Percentiles rank a stretch among this genome's conserved stretches.
These are phyloP conservation scores for Lophotis ruficrista DNA, from an alignment of 2,113 vertebrate genomes.

Conservation along the genomic window DNA sequence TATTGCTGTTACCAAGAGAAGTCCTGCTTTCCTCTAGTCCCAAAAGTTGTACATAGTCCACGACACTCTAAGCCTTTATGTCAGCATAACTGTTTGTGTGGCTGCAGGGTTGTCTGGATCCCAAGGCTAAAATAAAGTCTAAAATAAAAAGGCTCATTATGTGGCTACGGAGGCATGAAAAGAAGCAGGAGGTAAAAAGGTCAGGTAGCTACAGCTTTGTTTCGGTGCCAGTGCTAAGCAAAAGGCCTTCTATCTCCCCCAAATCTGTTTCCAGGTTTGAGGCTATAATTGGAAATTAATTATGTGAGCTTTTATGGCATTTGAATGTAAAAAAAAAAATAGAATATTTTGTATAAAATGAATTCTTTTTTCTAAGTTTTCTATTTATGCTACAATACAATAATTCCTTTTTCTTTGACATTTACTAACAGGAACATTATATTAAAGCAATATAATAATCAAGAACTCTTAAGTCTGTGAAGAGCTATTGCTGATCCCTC, in stretches of 20 bases:
- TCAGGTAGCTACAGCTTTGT: neutral
- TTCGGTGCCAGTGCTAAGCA: neutral
- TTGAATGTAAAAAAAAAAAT: neutral
- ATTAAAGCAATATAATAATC: neutral
- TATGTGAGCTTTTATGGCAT: neutral
- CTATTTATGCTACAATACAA: neutral
- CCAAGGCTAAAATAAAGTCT: neutral
- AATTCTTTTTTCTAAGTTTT: neutral
- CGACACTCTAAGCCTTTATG: neutral
- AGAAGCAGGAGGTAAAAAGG: neutral
- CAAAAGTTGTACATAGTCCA: neutral
- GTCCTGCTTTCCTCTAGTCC: neutral
- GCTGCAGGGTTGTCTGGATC: neutral
- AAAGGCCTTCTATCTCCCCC: neutral
- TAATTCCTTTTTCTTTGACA: neutral
- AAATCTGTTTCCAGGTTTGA: neutral
- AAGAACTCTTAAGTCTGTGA: neutral
- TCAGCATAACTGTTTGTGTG: neutral
- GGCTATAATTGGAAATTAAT: neutral
- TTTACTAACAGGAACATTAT: neutral
- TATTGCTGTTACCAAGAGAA: neutral
- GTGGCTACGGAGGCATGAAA: neutral
- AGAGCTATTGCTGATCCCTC: constrained; percentile 1
- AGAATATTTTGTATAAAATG: neutral
- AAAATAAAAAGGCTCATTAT: neutral